These are phyloP conservation scores for Eilema caniola DNA, from an alignment of 2,888 invertebrate genomes.

Conservation along the genomic window DNA sequence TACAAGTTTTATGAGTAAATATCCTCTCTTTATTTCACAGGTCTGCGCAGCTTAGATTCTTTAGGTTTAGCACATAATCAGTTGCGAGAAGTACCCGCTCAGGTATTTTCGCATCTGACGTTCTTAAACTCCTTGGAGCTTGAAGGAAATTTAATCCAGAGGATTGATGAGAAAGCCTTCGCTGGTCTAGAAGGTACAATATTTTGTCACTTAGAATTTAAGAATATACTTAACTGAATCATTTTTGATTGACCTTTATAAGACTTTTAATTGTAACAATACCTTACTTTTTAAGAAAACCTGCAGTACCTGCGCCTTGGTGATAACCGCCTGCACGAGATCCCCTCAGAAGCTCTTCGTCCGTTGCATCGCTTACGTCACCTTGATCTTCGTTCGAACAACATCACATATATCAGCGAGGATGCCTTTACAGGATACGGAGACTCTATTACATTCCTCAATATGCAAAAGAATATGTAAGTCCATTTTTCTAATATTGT, in stretches of 20 bases:
- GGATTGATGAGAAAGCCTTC: constrained; percentile 94
- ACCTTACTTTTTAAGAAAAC: constrained; percentile 88
- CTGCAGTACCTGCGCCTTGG: constrained; percentile 96
- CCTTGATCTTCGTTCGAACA: constrained; percentile 95
- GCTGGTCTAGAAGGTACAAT: constrained; percentile 93
- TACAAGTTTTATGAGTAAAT: too few species aligned
- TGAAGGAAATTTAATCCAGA: constrained; percentile 94
- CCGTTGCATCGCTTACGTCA: constrained; percentile 95
- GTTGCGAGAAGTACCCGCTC: constrained; percentile 91
- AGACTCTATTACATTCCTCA: constrained; percentile 96
- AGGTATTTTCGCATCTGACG: constrained; percentile 93
- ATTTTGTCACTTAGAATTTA: not conserved
- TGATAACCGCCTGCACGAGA: constrained; percentile 94
- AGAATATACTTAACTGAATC: too few species aligned
- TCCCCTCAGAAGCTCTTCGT: constrained; percentile 94
- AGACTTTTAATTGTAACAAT: not conserved
- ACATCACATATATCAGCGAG: constrained; percentile 93
- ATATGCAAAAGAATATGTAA: constrained; percentile 97
- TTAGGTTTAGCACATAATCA: constrained; percentile 95
- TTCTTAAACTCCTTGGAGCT: constrained; percentile 95
- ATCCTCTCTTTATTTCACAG: constrained; percentile 73
- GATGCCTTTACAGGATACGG: constrained; percentile 96
- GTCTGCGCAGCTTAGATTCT: constrained; percentile 93
- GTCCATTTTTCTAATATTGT: constrained; percentile 56
- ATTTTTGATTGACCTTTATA: not conserved